Percentiles rank a stretch among this genome's conserved stretches.
phyloP scores from a whole-genome alignment of 1,140 invertebrate genomes.

The Eriosoma lanigerum region DNA sequence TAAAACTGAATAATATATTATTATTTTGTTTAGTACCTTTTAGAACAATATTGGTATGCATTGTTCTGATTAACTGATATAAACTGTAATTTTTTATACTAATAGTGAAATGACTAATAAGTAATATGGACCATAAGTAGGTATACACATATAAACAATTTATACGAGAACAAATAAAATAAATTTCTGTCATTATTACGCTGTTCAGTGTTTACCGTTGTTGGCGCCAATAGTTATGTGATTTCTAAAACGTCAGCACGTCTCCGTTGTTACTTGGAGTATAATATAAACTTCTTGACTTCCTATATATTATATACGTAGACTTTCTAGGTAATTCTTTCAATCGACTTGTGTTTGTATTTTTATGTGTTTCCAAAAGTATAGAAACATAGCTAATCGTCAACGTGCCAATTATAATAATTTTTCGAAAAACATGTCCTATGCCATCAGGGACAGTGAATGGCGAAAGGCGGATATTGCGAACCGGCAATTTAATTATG shows the following conservation, averaged over 20 bases:
- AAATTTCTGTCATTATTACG: too few relatives aligned
- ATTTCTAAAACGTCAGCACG: constrained; percentile 12
- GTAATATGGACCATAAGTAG: too few relatives aligned
- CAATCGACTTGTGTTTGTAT: neutral
- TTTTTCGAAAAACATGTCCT: too few relatives aligned
- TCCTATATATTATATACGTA: neutral
- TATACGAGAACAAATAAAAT: too few relatives aligned
- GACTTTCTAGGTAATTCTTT: constrained; percentile 26
- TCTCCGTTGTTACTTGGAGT: neutral
- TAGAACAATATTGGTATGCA: too few relatives aligned
- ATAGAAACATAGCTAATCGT: neutral
- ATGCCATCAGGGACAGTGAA: neutral
- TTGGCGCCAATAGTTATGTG: constrained; percentile 5
- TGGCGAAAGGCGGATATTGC: neutral
- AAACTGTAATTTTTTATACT: too few relatives aligned
- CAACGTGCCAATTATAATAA: too few relatives aligned
- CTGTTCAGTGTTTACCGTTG: neutral
- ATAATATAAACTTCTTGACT: neutral
- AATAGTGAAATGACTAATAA: too few relatives aligned
- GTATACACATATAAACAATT: too few relatives aligned
- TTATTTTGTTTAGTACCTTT: too few relatives aligned
- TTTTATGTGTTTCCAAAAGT: neutral
- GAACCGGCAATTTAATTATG: neutral
- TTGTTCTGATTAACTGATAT: too few relatives aligned
- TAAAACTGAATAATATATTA: too few relatives aligned